Percentiles rank a stretch among this genome's conserved stretches.
phyloP scores from a whole-genome alignment of 2,113 vertebrate species.

The rat (Rattus norvegicus) region GRCr8 NC_086032.1:7337001-7337500 shows the following conservation, averaged over 20 bases:
- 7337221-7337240: background rate
- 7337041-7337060: background rate
- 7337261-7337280: background rate
- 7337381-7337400: background rate
- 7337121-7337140: background rate
- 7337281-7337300: background rate
- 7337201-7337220: background rate
- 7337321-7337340: background rate
- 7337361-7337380: background rate
- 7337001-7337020: background rate
- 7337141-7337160: background rate
- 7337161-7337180: background rate
- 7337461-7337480: background rate
- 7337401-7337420: constrained; percentile 66
- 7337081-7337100: background rate
- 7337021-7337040: constrained; percentile 17
- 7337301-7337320: constrained; percentile 21
- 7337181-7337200: constrained; percentile 28
- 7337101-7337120: constrained; percentile 14
- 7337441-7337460: constrained; percentile 47
- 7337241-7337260: background rate
- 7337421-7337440: constrained; percentile 17
- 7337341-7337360: background rate
- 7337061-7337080: background rate
- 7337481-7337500: background rate